A percentile compares a stretch with the other conserved stretches of the same genome.
phyloP scores from a whole-genome alignment of 92 coral and sea anemone genomes.

The Palythoa grandiflora region DNA sequence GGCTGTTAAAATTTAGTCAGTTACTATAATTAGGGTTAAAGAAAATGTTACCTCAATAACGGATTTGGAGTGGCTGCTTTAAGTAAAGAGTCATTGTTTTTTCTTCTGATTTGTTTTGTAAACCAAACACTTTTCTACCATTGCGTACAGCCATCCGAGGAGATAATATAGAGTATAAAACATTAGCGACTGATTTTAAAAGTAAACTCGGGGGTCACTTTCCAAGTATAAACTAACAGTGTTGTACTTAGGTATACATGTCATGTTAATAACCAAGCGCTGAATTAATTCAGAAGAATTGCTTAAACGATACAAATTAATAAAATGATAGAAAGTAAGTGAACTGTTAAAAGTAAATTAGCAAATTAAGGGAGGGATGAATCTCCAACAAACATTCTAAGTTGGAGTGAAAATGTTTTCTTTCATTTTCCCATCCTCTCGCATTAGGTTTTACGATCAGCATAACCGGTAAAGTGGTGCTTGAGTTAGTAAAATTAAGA shows the following conservation, averaged over 20 bases:
- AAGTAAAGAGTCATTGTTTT: not conserved
- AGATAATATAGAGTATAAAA: not conserved
- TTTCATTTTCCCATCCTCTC: too few relatives aligned
- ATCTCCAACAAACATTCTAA: not conserved
- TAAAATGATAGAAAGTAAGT: not conserved
- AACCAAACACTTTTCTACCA: slow-evolving; percentile 1
- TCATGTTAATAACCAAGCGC: not conserved
- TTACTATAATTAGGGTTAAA: slow-evolving; percentile 1
- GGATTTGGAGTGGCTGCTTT: slow-evolving; percentile 13
- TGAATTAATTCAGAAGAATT: not conserved
- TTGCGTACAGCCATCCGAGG: not conserved
- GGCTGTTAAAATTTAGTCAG: not conserved
- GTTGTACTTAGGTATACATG: too few relatives aligned
- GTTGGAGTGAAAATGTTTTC: too few relatives aligned
- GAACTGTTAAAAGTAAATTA: not conserved
- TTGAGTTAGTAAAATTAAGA: too few relatives aligned
- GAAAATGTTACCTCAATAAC: slow-evolving; percentile 8
- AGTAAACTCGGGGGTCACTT: too few relatives aligned
- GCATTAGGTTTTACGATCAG: too few relatives aligned
- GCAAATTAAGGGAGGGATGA: not conserved
- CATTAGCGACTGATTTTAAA: not conserved
- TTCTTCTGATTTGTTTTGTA: not conserved
- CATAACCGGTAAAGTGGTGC: too few relatives aligned
- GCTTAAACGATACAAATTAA: not conserved
- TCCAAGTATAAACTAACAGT: too few relatives aligned